Percentiles rank a stretch among this genome's conserved stretches.
These are phyloP conservation scores for Meloidogyne exigua DNA, from an alignment of 1,140 invertebrate genomes.

Conservation along the genomic window DNA sequence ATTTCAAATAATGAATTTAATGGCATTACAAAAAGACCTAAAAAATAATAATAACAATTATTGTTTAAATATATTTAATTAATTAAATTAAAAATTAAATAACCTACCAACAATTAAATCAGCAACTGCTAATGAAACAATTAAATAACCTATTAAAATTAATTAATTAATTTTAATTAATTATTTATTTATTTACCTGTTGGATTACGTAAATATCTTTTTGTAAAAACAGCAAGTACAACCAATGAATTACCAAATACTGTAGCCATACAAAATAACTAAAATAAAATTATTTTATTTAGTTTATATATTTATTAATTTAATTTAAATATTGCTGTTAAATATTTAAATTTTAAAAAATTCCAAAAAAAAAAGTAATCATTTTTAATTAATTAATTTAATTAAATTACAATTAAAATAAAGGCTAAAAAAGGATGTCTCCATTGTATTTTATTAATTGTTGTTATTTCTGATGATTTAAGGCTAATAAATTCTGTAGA, in stretches of 20 bases:
- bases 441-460: neutral
- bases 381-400: too few species aligned
- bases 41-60: neutral
- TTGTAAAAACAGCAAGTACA: slow-evolving; percentile 62
- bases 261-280: slow-evolving; percentile 52
- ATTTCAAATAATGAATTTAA: slow-evolving; percentile 62
- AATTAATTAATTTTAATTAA: neutral
- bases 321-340: too few species aligned
- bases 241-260: slow-evolving; percentile 60
- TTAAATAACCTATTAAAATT: slow-evolving; percentile 47
- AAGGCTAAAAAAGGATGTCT: neutral
- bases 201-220: slow-evolving; percentile 61
- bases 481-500: neutral
- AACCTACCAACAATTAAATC: slow-evolving; percentile 58
- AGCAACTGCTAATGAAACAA: slow-evolving; percentile 61
- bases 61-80: neutral
- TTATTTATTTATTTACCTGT: slow-evolving; percentile 38
- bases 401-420: neutral
- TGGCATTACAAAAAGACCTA: slow-evolving; percentile 58
- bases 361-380: too few species aligned
- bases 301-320: too few species aligned
- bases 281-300: too few species aligned
- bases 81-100: neutral
- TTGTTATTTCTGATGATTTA: neutral
- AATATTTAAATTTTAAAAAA: too few species aligned